Evolutionary conservation across 2,797 vertebrate species (phyloP).

Genomic region (Sebastolobus alascanus): DNA sequence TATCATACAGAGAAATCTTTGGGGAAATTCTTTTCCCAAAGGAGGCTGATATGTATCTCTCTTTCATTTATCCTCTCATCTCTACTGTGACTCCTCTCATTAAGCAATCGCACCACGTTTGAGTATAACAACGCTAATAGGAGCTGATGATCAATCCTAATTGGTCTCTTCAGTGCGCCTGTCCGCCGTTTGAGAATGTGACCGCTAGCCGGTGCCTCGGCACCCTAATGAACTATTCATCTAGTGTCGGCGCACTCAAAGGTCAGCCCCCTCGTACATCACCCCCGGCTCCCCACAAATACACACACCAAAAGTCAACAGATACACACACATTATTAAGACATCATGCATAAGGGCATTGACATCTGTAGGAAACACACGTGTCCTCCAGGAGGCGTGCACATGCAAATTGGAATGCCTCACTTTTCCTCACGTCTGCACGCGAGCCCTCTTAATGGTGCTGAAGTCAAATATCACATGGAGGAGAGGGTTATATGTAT

Average conservation of each 20-base stretch:
- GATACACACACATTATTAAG: constrained; percentile 2
- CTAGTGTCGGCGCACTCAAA: constrained; percentile 66
- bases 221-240: constrained; percentile 81
- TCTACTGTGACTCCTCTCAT: constrained; percentile 64
- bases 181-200: constrained; percentile 71
- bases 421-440: constrained; percentile 3
- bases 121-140: constrained; percentile 74
- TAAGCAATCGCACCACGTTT: constrained; percentile 63
- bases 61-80: constrained; percentile 59
- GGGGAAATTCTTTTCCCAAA: constrained; percentile 40
- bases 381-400: background rate
- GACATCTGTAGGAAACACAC: constrained; percentile 6
- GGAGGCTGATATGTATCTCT: constrained; percentile 31
- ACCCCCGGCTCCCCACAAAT: constrained; percentile 10
- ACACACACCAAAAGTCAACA: constrained; percentile 18
- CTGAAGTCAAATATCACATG: constrained; percentile 32
- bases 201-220: constrained; percentile 61
- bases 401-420: constrained; percentile 7
- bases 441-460: constrained; percentile 31
- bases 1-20: constrained; percentile 13
- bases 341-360: background rate
- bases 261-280: constrained; percentile 69
- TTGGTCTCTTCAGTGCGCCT: constrained; percentile 83
- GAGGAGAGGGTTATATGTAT: constrained; percentile 20
- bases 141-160: constrained; percentile 87